Base-by-base conservation (phyloP, 2,797 vertebrate genomes). In the Macropus fuliginosus region DNA sequence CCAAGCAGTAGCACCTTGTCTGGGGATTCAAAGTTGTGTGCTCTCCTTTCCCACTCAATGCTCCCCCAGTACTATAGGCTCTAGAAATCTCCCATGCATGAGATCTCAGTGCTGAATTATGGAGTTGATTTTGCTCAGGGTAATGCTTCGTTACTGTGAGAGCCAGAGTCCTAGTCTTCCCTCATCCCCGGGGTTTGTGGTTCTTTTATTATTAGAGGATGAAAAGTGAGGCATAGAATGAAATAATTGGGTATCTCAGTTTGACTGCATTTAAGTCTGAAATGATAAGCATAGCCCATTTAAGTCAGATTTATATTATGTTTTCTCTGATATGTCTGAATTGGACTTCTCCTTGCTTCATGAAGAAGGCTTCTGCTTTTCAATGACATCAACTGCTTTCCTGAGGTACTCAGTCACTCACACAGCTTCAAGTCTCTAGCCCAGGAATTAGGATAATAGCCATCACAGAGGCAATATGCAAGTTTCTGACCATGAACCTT, bases 281-380 rank as follows among this genome's bases (percentile, higher is more conserved):
- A 98, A 99, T 99, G 98, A 98, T 99, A 97, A 99, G 99, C 62
- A 99, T 99, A 0, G 99, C 99, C 54, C 99, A 99, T 94, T 99
- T 98, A 55, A 99, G 98, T 97, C 99, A 99, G 99, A 99, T 99
- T 97, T 99, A 0, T 99, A 99, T 90, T 99, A 99, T 57, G 98
- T 99, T 97, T 99, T 99, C 92, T 99, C 99, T 9, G 98, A 99
- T 12, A 98, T 97, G 0, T 99, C 98, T 57, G 98, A 99, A 91
- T 98, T 99, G 54, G 99, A 99, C 96, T 99, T 99, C 98, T 99
- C 99, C 66, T 98, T 99, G 92, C 99, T 99, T 3, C 99, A 99
- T 95, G 99, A 99, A 95, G 99, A 99, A 99, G 99, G 99, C 99
- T 99, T 89, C 99, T 99, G 96, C 99, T 99, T 14, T 99, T 99